Conservation (phyloP, 2,888 invertebrate species). For the Eubasilissa splendida region DNA sequence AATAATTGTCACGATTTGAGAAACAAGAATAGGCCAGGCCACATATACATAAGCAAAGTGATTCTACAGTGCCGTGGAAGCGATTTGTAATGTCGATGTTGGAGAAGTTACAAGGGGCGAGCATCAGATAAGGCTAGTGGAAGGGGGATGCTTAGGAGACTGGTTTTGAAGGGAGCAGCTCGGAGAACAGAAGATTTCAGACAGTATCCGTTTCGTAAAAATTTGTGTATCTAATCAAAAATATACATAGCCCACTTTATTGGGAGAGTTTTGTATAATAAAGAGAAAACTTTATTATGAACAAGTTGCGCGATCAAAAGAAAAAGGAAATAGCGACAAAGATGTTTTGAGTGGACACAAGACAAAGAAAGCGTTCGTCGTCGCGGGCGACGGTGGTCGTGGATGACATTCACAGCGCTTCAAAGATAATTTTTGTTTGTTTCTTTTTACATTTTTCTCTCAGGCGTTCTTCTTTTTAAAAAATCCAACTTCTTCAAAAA, state of each 20-base stretch:
- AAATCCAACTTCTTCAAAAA: no score
- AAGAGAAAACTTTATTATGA: no score
- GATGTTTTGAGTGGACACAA: constrained; percentile 42
- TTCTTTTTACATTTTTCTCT: constrained; percentile 21
- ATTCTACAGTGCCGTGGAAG: constrained; percentile 20
- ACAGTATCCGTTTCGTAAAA: no score
- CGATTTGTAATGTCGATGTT: constrained; percentile 52
- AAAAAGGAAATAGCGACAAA: neutral
- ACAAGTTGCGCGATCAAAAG: constrained; percentile 22
- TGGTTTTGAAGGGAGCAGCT: constrained; percentile 24
- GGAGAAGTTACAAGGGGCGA: constrained; percentile 42
- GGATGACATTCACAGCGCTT: constrained; percentile 45
- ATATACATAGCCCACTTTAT: no score
- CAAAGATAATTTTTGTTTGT: constrained; percentile 51
- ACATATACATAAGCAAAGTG: no score
- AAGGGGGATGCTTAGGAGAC: constrained; percentile 3
- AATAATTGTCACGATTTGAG: no score
- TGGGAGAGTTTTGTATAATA: no score
- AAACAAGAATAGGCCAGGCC: no score
- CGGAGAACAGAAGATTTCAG: constrained; percentile 9
- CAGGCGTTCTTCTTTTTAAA: neutral
- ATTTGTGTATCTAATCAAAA: no score
- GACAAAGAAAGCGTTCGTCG: constrained; percentile 25
- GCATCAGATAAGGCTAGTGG: constrained; percentile 41
- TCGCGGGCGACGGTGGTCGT: neutral